Base-by-base conservation (phyloP, 1,140 invertebrate species). In the Odontomachus brunneus region DNA sequence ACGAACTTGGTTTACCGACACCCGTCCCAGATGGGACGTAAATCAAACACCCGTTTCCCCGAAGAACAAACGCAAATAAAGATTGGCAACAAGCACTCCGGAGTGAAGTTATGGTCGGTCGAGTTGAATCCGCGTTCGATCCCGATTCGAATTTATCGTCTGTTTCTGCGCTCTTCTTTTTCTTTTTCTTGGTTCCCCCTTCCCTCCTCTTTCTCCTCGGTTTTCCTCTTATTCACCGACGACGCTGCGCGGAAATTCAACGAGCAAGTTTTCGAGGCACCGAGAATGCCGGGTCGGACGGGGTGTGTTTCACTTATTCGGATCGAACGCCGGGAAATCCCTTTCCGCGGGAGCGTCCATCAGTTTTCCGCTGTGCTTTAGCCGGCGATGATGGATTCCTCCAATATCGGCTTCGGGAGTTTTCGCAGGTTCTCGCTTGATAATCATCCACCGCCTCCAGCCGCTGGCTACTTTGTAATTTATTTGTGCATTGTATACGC, bases 121-220 rank as follows among this genome's bases (percentile, higher is more conserved):
- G 63, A 51, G 55, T 75, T 75, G 57, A 85, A 85, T 82, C 53
- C n/a, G 66, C 33, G 12, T 59, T 11, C 26, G 26, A 59, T 53
- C 14, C 60, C 38, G 38, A 44, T 44, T 38, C 59, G 33, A 86
- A 82, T 82, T 82, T 85, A 57, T 73, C 48, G 14, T 14, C 9
- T 9, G 29, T 22, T 67, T 81, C 24, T 17, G 33, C 62, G 22
- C 67, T 85, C 44, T 29, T 29, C n/a, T 44, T 44, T 7, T 44
- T 44, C 38, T 44, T 44, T 7, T 44, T 33, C 29, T 33, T 33
- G 2, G 2, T 33, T 33, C 29, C 5, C 5, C 5, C 29, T 33
- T 33, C 29, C 29, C 29, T 33, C 29, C 29, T 33, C 29, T 5
- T 33, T 33, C 29, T 33, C 2, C 5, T 5, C 29, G 29, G 29